Conservation (phyloP, 2,113 vertebrate species). For the Melospiza melodia region DNA sequence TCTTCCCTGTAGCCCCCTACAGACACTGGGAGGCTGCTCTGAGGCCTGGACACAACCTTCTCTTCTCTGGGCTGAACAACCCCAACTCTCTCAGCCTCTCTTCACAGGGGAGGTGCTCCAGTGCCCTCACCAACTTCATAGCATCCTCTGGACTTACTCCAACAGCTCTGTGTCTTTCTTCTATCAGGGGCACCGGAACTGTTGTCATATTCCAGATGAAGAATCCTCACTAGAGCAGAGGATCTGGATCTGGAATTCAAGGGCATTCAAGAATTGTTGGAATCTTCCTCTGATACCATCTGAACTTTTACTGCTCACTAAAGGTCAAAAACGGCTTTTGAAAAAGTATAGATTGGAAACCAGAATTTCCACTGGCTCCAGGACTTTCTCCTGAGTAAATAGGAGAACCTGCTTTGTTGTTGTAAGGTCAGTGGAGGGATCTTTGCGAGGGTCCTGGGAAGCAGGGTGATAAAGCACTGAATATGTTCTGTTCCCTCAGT, state of each 20-base stretch:
- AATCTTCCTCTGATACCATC: background rate
- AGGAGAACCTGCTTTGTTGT: background rate
- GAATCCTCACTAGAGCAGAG: background rate
- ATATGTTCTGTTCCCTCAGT: background rate
- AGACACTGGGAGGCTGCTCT: background rate
- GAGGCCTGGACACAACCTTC: background rate
- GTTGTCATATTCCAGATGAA: rapidly evolving
- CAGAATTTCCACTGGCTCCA: background rate
- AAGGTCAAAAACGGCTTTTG: background rate
- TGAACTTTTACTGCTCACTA: background rate
- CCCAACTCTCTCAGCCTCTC: background rate
- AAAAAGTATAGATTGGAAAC: background rate
- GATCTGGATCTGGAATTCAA: background rate
- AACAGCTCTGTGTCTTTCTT: background rate
- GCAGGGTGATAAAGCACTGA: background rate
- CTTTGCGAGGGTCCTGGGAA: background rate
- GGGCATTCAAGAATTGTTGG: background rate
- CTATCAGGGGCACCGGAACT: background rate
- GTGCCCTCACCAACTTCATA: background rate
- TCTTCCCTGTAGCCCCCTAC: background rate
- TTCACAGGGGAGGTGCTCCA: background rate
- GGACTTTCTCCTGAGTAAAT: background rate
- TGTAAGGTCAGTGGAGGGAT: background rate
- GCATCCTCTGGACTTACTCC: background rate
- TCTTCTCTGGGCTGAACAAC: background rate